Evolutionary conservation across 2,113 vertebrate species (phyloP), one percentile per base, ranked within the genome.

Genomic region (Microcebus ravelobensis): DNA sequence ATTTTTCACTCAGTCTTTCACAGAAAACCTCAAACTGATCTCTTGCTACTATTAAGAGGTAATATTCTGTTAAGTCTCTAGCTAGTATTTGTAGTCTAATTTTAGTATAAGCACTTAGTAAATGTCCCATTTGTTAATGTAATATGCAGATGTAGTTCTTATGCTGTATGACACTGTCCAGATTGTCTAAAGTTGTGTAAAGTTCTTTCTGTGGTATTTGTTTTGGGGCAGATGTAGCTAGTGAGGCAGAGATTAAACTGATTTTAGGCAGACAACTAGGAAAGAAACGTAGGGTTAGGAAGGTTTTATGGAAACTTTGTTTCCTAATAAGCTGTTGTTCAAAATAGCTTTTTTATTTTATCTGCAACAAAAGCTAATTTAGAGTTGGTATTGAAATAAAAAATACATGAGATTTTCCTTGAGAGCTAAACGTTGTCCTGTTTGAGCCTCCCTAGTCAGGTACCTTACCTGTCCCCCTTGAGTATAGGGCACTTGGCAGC

Each of bases 321-420:
- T 87, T 82, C 14, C 34, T 67, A 39, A 2, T 61, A 94, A 84
- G 17, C 52, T 77, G 52, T 80, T 6, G 27, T 34, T 87, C 42
- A 68, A 36, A 88, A 74, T 57, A 18, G 7, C n/a, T 45, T 83
- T 94, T 73, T 81, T 57, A 57, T 57, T 57, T 57, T 57, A 52
- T 29, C 23, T 86, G 15, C 11, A 83, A n/a, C 31, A 80, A 81
- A 81, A 93, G 12, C 39, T 91, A 29, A 96, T 84, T 74, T 65
- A 76, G 57, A 87, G n/a, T 93, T 57, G 23, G 34, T 83, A 87
- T 95, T 87, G 74, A 82, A 67, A 36, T 71, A 55, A 87, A 90
- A 59, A 52, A 36, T 63, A 21, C 74, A 10, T 74, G n/a, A 81
- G 31, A 83, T 61, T 93, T 29, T 23, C 59, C 1, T 63, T 52